phyloP scores from a whole-genome alignment of 2,113 vertebrate genomes.

The Prolemur simus region DNA sequence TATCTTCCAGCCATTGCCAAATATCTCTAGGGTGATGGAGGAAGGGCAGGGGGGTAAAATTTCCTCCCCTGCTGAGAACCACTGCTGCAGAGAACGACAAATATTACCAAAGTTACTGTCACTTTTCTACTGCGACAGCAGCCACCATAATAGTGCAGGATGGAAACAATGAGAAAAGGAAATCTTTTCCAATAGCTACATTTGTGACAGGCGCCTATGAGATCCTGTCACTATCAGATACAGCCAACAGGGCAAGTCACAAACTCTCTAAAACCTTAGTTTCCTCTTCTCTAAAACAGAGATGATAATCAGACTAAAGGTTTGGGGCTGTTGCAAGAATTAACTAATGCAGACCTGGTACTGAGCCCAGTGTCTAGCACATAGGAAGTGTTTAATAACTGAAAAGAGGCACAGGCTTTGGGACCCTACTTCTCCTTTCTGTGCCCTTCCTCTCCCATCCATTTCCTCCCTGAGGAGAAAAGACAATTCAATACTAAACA shows the following conservation, averaged over 20 bases:
- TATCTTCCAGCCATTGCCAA: background rate
- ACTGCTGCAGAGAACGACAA: background rate
- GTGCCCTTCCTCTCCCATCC: too few species aligned
- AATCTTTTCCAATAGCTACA: background rate
- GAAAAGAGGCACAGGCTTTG: background rate
- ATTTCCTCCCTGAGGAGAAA: background rate
- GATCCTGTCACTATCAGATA: background rate
- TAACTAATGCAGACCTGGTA: background rate
- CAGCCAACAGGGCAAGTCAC: background rate
- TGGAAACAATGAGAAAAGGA: background rate
- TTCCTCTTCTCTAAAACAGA: background rate
- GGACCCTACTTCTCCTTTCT: background rate
- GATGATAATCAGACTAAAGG: background rate
- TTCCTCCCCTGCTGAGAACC: background rate
- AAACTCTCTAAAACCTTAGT: background rate
- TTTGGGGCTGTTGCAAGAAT: background rate
- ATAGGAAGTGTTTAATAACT: background rate
- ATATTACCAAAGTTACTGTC: background rate
- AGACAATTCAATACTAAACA: background rate
- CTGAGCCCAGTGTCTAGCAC: background rate
- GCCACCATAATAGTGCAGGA: background rate
- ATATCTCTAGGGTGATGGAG: fast-evolving
- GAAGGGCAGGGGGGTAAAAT: background rate
- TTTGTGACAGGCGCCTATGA: background rate
- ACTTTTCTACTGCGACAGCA: background rate